A percentile compares a stretch with the other conserved stretches of the same genome.
Conservation (phyloP, 2,113 vertebrate species). For the Chamaea fasciata region DNA sequence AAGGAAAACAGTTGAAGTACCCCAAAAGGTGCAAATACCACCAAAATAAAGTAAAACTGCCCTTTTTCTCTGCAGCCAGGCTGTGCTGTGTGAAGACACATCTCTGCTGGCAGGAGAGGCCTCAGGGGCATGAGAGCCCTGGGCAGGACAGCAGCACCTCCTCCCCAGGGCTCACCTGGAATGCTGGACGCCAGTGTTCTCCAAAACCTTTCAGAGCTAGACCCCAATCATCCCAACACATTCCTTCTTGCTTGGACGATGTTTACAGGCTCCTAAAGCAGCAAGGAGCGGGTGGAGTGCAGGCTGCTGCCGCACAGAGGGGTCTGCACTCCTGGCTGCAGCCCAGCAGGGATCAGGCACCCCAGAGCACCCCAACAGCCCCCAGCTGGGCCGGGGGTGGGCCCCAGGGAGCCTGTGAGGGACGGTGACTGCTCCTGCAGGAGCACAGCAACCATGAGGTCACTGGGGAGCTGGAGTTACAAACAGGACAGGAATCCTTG, state of each 20-base stretch:
- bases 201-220: background rate
- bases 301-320: background rate
- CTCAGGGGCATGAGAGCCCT: accelerated
- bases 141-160: background rate
- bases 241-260: background rate
- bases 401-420: background rate
- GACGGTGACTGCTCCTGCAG: background rate
- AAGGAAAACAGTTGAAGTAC: background rate
- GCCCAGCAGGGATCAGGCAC: background rate
- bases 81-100: background rate
- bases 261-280: background rate
- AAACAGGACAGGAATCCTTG: background rate
- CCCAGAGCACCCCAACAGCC: background rate
- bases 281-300: background rate
- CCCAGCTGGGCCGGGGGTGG: background rate
- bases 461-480: background rate
- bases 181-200: background rate
- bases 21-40: background rate
- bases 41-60: background rate
- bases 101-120: background rate
- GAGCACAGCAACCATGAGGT: background rate
- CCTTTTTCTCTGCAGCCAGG: background rate
- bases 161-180: accelerated
- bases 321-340: accelerated
- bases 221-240: accelerated